Percentiles rank a stretch among this genome's conserved stretches.
Evolutionary conservation across 2,113 vertebrate genomes (phyloP).

Genomic region (Calcarius ornatus): DNA sequence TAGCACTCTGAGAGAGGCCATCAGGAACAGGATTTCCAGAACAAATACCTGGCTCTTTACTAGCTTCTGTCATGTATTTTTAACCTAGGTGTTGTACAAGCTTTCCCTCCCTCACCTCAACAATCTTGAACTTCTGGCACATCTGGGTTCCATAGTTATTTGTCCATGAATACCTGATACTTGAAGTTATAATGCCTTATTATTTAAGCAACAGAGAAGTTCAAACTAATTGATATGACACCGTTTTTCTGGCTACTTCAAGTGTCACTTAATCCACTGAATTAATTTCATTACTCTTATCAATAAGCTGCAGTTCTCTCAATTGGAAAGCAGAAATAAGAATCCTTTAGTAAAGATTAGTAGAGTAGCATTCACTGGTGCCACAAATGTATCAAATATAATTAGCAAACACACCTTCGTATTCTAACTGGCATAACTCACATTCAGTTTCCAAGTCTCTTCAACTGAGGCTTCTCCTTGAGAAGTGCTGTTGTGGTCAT

Average conservation of each 20-base stretch:
- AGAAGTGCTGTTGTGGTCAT: background rate
- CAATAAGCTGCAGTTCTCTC: background rate
- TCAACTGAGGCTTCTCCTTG: background rate
- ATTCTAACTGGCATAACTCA: background rate
- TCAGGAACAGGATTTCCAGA: background rate
- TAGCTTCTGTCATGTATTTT: background rate
- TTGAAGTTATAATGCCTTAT: background rate
- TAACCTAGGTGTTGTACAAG: background rate
- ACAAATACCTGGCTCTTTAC: background rate
- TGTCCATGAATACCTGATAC: background rate
- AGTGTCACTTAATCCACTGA: background rate
- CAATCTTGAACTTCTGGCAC: background rate
- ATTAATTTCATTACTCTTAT: background rate
- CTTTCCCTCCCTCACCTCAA: background rate
- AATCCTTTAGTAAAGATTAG: background rate
- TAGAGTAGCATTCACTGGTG: background rate
- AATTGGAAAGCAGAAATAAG: background rate
- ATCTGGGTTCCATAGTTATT: background rate
- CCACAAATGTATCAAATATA: background rate
- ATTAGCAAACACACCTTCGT: background rate
- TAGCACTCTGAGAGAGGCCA: accelerated
- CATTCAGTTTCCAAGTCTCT: background rate
- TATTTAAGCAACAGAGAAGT: background rate
- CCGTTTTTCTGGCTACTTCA: background rate
- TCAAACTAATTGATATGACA: background rate